Conservation (phyloP, 1,140 invertebrate species). For the Sesamia nonagrioides region DNA sequence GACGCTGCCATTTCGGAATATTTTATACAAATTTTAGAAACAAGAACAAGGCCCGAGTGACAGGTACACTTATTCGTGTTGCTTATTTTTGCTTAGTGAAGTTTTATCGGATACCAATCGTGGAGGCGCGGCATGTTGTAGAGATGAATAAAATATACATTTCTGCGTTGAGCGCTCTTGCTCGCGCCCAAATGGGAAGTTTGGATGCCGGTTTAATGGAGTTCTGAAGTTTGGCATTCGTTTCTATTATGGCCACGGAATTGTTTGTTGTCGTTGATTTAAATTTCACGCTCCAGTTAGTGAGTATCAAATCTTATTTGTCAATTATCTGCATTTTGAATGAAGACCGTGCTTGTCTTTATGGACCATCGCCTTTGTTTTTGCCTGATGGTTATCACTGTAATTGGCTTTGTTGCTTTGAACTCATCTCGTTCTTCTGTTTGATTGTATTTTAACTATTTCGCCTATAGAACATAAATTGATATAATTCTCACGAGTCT, state of each 20-base stretch:
- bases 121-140: slow-evolving; percentile 70
- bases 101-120: slow-evolving; percentile 81
- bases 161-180: slow-evolving; percentile 70
- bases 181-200: slow-evolving; percentile 74
- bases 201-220: slow-evolving; percentile 79
- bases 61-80: slow-evolving; percentile 84
- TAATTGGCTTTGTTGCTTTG: slow-evolving; percentile 47
- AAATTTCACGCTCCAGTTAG: slow-evolving; percentile 77
- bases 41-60: slow-evolving; percentile 83
- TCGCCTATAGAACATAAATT: not conserved
- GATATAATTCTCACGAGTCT: slow-evolving; percentile 29
- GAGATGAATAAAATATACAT: slow-evolving; percentile 83
- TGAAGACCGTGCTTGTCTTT: slow-evolving; percentile 53
- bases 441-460: not conserved
- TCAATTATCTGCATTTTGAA: slow-evolving; percentile 63
- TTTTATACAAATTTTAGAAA: slow-evolving; percentile 87
- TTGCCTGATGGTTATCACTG: slow-evolving; percentile 51
- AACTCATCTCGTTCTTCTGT: not conserved
- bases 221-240: slow-evolving; percentile 78
- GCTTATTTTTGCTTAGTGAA: slow-evolving; percentile 81
- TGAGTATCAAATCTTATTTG: slow-evolving; percentile 74
- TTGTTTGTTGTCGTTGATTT: slow-evolving; percentile 82
- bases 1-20: slow-evolving; percentile 79
- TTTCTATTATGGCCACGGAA: slow-evolving; percentile 77
- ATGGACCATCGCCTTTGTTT: slow-evolving; percentile 57